Conservation (phyloP, 2,797 vertebrate species). For the Sardinella longiceps region DNA sequence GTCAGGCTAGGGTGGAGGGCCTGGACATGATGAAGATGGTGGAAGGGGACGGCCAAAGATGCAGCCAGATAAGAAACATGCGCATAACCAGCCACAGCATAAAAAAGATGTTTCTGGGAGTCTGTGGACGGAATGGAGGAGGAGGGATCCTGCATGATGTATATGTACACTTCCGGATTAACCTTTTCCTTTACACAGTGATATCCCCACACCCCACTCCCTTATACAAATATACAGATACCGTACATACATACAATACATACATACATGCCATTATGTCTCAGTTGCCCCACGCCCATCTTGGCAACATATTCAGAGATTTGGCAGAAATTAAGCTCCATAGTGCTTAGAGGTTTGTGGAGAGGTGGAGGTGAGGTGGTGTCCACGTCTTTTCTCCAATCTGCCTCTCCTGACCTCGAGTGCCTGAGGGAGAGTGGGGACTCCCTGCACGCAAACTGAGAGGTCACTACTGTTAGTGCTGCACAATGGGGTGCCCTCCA, state of each 20-base stretch:
- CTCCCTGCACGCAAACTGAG: not conserved
- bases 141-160: no score
- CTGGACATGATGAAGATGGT: not conserved
- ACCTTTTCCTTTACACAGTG: no score
- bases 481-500: not conserved
- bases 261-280: conserved; percentile 8
- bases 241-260: not conserved
- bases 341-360: no score
- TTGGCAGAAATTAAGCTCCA: not conserved
- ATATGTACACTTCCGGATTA: not conserved
- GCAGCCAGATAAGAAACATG: not conserved
- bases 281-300: not conserved
- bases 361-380: conserved; percentile 9
- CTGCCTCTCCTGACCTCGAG: not conserved
- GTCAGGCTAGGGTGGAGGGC: no score
- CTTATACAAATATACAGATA: not conserved
- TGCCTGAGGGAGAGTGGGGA: not conserved
- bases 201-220: no score
- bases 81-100: not conserved
- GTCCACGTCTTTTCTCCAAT: not conserved
- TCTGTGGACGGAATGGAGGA: no score
- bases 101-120: no score
- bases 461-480: not conserved
- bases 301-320: not conserved
- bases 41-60: not conserved